Evolutionary conservation across 1,140 invertebrate species (phyloP).

Genomic region (Diuraphis noxia): DNA sequence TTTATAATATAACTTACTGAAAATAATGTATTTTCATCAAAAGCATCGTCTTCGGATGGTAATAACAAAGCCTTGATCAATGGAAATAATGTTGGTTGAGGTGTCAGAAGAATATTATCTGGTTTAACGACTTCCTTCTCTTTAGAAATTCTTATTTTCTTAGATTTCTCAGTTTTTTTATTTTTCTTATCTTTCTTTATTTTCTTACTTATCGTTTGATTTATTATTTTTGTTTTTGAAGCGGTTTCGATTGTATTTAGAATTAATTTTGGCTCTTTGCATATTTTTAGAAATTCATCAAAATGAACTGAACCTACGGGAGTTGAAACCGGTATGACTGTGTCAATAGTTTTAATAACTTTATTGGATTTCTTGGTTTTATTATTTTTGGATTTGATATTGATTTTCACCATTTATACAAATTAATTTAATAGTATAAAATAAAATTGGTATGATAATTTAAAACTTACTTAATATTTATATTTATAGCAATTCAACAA

Average conservation of each 20-base stretch:
- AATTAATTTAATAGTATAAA: background rate
- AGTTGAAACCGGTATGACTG: background rate
- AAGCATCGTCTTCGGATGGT: background rate
- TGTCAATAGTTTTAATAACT: background rate
- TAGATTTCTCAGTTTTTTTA: background rate
- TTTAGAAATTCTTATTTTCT: background rate
- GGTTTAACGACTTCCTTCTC: background rate
- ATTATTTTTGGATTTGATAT: background rate
- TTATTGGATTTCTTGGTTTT: background rate
- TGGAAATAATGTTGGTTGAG: background rate
- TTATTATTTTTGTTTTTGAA: background rate
- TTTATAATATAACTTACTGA: background rate
- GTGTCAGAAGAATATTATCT: background rate
- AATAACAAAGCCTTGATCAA: constrained; percentile 2
- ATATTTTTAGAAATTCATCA: constrained; percentile 10
- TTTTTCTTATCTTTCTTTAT: background rate
- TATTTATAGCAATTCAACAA: background rate
- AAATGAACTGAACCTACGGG: constrained; percentile 35
- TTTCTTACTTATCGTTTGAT: no score
- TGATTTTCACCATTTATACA: background rate
- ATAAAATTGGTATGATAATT: background rate
- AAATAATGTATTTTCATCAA: background rate
- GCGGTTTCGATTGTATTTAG: background rate
- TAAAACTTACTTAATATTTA: background rate
- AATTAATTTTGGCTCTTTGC: background rate